Conservation (phyloP, 2,797 vertebrate genomes). For the Potorous gilbertii region DNA sequence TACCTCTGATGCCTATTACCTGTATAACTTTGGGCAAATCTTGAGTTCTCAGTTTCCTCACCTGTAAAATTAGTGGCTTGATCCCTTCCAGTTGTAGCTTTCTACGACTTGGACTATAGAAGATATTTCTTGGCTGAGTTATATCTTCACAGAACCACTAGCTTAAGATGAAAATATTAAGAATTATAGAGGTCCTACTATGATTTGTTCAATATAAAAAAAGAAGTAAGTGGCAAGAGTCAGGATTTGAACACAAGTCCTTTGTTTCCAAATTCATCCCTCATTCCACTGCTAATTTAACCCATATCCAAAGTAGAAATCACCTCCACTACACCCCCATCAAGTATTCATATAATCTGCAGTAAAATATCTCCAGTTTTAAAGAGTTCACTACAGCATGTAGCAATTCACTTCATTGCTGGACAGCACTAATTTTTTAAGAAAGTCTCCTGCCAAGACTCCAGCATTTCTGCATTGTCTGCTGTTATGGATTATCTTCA, state of each 20-base stretch:
- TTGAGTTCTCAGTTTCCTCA: neutral
- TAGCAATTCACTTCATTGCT: neutral
- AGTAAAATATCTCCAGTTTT: neutral
- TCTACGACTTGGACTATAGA: neutral
- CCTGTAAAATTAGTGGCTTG: neutral
- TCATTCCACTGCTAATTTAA: neutral
- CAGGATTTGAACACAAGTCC: accelerated
- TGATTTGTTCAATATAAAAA: neutral
- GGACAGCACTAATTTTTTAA: neutral
- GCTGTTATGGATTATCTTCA: neutral
- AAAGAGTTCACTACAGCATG: neutral
- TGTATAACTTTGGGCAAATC: neutral
- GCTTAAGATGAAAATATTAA: neutral
- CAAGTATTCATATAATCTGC: neutral
- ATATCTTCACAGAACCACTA: neutral
- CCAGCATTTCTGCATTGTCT: neutral
- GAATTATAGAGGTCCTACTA: neutral
- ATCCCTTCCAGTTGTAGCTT: neutral
- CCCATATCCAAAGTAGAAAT: neutral
- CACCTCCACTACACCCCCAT: neutral
- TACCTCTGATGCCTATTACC: neutral
- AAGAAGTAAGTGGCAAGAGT: neutral
- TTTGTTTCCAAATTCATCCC: neutral
- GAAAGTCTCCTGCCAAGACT: neutral
- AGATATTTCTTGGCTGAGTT: neutral